A percentile compares a stretch with the other conserved stretches of the same genome.
Evolutionary conservation across 1,140 invertebrate species (phyloP).

Genomic region (Hylaeus volcanicus): DNA sequence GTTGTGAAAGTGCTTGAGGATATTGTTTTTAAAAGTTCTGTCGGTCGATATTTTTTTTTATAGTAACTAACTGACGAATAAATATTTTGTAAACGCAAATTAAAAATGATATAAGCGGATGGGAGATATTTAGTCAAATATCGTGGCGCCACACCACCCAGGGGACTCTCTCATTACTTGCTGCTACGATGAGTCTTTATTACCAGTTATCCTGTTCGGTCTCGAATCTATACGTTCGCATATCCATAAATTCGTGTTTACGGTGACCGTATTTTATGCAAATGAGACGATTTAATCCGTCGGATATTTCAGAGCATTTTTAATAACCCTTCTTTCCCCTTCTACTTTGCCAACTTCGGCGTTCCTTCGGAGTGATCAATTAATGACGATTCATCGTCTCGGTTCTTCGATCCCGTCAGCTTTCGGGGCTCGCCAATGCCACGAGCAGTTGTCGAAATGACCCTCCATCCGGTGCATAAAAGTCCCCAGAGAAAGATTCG

Average conservation of each 20-base stretch:
- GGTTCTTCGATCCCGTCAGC: conserved; percentile 34
- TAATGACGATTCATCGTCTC: conserved; percentile 57
- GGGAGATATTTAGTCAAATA: conserved; percentile 69
- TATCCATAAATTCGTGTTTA: conserved; percentile 79
- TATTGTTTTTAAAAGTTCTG: too few relatives aligned
- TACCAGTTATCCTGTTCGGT: conserved; percentile 77
- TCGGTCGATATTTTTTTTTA: too few relatives aligned
- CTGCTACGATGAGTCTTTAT: conserved; percentile 76
- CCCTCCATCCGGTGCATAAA: not conserved
- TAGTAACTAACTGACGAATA: too few relatives aligned
- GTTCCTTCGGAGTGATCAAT: conserved; percentile 56
- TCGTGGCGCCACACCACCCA: conserved; percentile 74
- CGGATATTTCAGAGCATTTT: conserved; percentile 77
- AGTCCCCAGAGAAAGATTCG: too few relatives aligned
- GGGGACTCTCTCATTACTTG: conserved; percentile 74
- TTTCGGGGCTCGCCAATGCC: conserved; percentile 9
- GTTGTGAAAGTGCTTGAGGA: too few relatives aligned
- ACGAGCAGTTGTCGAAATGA: not conserved
- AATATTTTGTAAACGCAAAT: too few relatives aligned
- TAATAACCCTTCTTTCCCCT: conserved; percentile 66
- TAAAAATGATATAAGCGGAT: conserved; percentile 64
- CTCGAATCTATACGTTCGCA: conserved; percentile 79
- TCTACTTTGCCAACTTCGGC: conserved; percentile 32
- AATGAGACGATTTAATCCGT: conserved; percentile 79
- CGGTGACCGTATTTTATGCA: conserved; percentile 79